Evolutionary conservation across 2,797 vertebrate species (phyloP).

Genomic region (Nothura maculosa): DNA sequence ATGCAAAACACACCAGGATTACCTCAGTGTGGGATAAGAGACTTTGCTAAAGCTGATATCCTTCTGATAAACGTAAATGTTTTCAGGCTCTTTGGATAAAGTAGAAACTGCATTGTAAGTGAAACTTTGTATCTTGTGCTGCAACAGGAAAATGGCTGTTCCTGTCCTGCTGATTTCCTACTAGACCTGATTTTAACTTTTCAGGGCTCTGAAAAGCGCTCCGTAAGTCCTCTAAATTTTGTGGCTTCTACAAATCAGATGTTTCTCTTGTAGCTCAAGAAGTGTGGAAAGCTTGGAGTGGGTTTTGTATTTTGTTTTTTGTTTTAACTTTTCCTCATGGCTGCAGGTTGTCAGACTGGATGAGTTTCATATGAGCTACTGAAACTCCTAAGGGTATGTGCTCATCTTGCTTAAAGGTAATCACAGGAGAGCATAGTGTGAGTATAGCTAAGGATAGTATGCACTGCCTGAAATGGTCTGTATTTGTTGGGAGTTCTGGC

Average conservation of each 20-base stretch:
- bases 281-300: neutral
- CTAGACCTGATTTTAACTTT: neutral
- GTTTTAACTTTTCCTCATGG: neutral
- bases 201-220: neutral
- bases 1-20: slow-evolving; percentile 96
- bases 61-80: slow-evolving; percentile 75
- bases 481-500: neutral
- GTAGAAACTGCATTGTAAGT: neutral
- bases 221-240: neutral
- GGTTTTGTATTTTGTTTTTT: neutral
- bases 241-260: neutral
- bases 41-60: slow-evolving; percentile 99
- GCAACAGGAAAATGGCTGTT: neutral
- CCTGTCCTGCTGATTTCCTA: neutral
- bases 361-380: neutral
- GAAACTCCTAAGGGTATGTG: neutral
- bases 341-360: neutral
- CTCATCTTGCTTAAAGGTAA: neutral
- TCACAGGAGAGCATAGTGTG: neutral
- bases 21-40: slow-evolving; percentile 98
- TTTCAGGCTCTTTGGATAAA: slow-evolving; percentile 2
- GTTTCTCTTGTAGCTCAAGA: neutral
- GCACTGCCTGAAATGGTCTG: neutral
- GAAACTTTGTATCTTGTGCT: neutral
- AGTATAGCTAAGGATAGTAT: neutral